Evolutionary conservation across 2,888 invertebrate genomes (phyloP).

Genomic region (Hydraecia micacea): DNA sequence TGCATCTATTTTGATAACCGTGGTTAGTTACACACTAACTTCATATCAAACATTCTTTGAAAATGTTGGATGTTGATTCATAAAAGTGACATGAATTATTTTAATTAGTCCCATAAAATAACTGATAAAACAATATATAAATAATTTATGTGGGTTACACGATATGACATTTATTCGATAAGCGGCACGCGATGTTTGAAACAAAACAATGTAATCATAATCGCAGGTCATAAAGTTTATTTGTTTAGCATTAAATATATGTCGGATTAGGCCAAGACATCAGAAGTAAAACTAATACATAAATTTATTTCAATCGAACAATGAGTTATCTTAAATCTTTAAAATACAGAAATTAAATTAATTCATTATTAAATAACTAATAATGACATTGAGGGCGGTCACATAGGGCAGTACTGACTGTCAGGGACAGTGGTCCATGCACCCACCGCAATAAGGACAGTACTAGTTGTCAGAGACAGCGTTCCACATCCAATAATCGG

Average conservation of each 20-base stretch:
- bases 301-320: too few relatives aligned
- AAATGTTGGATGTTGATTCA: background rate
- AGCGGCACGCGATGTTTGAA: conserved; percentile 12
- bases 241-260: conserved; percentile 28
- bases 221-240: conserved; percentile 23
- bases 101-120: background rate
- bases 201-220: conserved; percentile 14
- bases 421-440: too few relatives aligned
- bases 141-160: background rate
- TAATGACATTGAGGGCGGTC: too few relatives aligned
- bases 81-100: background rate
- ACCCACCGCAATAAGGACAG: too few relatives aligned
- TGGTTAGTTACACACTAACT: background rate
- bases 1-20: background rate
- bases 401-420: too few relatives aligned
- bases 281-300: too few relatives aligned
- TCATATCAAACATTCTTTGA: background rate
- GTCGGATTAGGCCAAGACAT: too few relatives aligned
- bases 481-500: too few relatives aligned
- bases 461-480: too few relatives aligned
- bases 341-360: too few relatives aligned
- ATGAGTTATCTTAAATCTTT: too few relatives aligned
- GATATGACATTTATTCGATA: background rate
- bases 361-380: too few relatives aligned
- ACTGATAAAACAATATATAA: background rate